A percentile compares a stretch with the other conserved stretches of the same genome.
Conservation (phyloP, 2,797 vertebrate genomes). For the Anguilla anguilla region DNA sequence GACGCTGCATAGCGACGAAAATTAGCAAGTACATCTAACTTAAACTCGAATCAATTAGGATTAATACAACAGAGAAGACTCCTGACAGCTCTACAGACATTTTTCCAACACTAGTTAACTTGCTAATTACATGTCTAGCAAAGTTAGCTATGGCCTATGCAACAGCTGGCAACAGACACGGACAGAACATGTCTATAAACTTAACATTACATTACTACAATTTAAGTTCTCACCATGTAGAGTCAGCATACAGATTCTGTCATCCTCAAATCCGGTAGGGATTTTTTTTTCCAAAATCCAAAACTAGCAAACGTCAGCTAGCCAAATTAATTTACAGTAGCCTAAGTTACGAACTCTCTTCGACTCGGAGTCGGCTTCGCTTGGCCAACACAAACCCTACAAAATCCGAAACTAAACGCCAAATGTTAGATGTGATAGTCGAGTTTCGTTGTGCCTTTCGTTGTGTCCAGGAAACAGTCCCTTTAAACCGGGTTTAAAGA, state of each 20-base stretch:
- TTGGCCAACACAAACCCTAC: not conserved
- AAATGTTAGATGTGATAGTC: not conserved
- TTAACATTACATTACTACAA: not conserved
- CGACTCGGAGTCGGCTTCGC: not conserved
- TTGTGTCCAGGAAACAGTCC: conserved; percentile 27
- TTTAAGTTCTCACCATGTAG: conserved; percentile 4
- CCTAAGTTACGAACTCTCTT: not conserved
- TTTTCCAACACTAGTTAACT: not conserved
- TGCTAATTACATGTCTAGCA: not conserved
- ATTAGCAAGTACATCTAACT: not conserved
- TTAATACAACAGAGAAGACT: not conserved
- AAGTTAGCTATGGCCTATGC: not conserved
- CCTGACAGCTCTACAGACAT: not conserved
- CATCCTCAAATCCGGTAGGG: not conserved
- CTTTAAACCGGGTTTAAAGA: not conserved
- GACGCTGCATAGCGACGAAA: not conserved
- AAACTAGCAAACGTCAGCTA: not conserved
- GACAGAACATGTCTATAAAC: not conserved
- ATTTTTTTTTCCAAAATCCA: not conserved
- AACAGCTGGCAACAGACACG: not conserved
- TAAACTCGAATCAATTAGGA: too few species aligned
- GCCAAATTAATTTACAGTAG: not conserved
- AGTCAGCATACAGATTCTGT: not conserved
- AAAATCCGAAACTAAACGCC: conserved; percentile 8
- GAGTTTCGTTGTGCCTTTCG: not conserved